Conservation (phyloP, 2,797 vertebrate species). For the Myioborus miniatus region DNA sequence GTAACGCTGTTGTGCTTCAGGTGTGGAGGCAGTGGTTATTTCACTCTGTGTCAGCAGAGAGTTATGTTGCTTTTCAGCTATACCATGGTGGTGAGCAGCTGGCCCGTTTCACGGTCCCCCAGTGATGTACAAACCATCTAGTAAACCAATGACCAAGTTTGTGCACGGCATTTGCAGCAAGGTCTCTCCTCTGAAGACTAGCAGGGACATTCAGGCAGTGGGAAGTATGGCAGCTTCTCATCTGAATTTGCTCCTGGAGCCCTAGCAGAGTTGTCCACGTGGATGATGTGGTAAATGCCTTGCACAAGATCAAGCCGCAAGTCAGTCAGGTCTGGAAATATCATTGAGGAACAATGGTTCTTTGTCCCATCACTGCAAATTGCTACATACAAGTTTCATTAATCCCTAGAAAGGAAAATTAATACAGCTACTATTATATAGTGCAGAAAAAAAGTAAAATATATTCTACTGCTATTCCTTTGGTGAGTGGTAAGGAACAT, state of each 20-base stretch:
- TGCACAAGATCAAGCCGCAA: neutral
- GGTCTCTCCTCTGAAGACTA: neutral
- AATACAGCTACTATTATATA: neutral
- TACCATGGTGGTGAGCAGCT: fast-evolving
- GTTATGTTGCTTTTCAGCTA: neutral
- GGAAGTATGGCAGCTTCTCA: neutral
- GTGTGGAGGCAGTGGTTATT: neutral
- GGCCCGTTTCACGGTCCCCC: neutral
- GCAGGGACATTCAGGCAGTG: neutral
- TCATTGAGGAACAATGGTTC: neutral
- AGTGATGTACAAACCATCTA: neutral
- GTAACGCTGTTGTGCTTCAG: neutral
- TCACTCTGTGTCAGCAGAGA: neutral
- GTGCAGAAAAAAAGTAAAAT: neutral
- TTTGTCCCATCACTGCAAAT: neutral
- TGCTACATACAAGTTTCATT: neutral
- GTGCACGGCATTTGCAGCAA: neutral
- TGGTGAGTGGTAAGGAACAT: neutral
- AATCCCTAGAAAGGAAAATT: neutral
- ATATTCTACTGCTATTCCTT: neutral
- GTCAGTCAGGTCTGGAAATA: neutral
- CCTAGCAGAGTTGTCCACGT: fast-evolving
- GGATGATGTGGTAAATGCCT: neutral
- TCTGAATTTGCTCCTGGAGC: neutral
- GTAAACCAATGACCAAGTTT: neutral